Conservation (phyloP, 2,113 vertebrate genomes). For the Chaetops frenatus region DNA sequence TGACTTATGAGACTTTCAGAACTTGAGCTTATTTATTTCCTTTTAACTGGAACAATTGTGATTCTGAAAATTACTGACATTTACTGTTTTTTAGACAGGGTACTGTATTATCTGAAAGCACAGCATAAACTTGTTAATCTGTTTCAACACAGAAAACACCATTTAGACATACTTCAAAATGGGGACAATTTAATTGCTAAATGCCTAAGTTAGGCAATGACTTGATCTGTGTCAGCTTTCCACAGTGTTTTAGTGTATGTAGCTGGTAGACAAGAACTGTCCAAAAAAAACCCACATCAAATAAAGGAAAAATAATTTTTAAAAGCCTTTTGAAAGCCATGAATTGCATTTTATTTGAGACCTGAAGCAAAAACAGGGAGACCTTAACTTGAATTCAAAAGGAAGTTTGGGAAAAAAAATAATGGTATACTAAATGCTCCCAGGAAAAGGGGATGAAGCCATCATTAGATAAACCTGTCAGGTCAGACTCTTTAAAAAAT, state of each 20-base stretch:
- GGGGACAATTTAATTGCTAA: not conserved
- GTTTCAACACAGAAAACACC: not conserved
- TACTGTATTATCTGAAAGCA: not conserved
- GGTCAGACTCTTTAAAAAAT: not conserved
- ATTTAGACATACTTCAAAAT: not conserved
- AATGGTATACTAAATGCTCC: not conserved
- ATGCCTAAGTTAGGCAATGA: not conserved
- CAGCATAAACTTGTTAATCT: not conserved
- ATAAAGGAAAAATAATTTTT: not conserved
- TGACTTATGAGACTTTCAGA: not conserved
- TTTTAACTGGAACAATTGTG: not conserved
- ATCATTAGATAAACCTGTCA: not conserved
- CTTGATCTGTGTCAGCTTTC: not conserved
- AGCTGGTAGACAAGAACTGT: not conserved
- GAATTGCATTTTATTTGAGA: not conserved
- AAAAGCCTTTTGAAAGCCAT: not conserved
- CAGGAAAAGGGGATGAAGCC: not conserved
- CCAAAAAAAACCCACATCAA: not conserved
- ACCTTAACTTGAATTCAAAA: not conserved
- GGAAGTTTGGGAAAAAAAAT: not conserved
- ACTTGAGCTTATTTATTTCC: not conserved
- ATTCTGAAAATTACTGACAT: not conserved
- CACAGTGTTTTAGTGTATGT: not conserved
- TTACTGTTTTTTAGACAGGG: not conserved
- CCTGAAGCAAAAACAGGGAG: not conserved